These are phyloP conservation scores for Hepsetus odoe DNA, from an alignment of 2,113 vertebrate genomes.

Conservation along the genomic window DNA sequence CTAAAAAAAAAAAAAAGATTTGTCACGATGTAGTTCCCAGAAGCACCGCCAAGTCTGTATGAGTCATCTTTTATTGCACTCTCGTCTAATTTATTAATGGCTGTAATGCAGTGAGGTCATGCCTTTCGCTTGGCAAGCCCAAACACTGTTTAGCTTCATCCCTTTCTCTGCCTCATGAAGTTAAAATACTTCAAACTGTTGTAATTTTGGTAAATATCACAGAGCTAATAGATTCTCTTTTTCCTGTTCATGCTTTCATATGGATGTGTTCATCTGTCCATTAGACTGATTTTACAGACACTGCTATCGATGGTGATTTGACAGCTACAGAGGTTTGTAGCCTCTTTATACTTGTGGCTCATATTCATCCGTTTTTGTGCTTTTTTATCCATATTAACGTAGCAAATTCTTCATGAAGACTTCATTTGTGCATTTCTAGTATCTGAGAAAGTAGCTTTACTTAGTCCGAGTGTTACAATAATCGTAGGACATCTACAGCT, in stretches of 20 bases:
- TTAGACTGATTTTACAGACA: slow-evolving; percentile 93
- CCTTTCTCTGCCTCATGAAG: not conserved
- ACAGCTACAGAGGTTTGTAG: slow-evolving; percentile 91
- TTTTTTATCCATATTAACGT: not conserved
- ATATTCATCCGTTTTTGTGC: not conserved
- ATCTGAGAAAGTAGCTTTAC: too few species aligned
- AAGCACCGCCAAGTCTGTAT: not conserved
- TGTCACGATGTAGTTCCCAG: slow-evolving; percentile 4
- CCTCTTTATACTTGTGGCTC: not conserved
- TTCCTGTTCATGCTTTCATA: slow-evolving; percentile 79
- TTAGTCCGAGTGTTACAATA: not conserved
- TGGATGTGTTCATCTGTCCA: slow-evolving; percentile 70
- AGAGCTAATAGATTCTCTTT: slow-evolving; percentile 60
- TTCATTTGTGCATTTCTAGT: too few species aligned
- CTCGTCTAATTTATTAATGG: slow-evolving; percentile 1
- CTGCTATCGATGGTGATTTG: slow-evolving; percentile 85
- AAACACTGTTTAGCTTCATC: not conserved
- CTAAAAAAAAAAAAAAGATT: slow-evolving; percentile 3
- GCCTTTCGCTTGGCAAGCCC: not conserved
- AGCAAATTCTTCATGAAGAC: too few species aligned
- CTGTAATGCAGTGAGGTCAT: slow-evolving; percentile 12
- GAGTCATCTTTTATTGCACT: slow-evolving; percentile 12
- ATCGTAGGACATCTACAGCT: not conserved
- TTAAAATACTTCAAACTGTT: not conserved
- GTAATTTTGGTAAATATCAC: not conserved